Percentiles rank a stretch among this genome's conserved stretches.
phyloP scores from a whole-genome alignment of 2,797 vertebrate genomes.

The Galago senegalensis region DNA sequence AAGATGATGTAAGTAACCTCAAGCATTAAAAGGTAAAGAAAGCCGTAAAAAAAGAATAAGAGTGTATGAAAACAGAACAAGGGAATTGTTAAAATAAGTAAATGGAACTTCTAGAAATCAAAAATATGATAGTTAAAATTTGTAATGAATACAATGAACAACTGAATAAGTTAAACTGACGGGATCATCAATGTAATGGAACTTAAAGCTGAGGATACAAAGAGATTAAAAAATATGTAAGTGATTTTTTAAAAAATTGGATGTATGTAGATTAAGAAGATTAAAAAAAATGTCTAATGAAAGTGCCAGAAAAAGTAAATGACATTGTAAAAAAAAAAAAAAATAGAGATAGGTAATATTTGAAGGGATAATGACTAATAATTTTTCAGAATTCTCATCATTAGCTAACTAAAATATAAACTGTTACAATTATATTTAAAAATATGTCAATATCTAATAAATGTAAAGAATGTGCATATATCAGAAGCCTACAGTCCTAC shows the following conservation, averaged over 20 bases:
- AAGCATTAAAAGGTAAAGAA: background rate
- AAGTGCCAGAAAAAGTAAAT: background rate
- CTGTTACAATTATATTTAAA: background rate
- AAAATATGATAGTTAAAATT: background rate
- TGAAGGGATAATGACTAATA: background rate
- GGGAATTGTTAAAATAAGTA: background rate
- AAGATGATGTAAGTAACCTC: background rate
- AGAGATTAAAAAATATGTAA: background rate
- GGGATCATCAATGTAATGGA: background rate
- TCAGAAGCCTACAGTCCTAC: background rate
- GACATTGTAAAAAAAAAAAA: background rate
- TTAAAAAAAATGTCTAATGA: background rate
- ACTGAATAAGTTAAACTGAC: background rate
- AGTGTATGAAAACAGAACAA: background rate
- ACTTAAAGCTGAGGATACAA: background rate
- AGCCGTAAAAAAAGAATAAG: background rate
- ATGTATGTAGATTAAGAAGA: background rate
- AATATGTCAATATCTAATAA: background rate
- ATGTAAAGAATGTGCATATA: background rate
- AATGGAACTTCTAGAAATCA: background rate
- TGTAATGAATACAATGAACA: background rate
- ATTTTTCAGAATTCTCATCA: conserved; percentile 8
- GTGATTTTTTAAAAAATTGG: background rate
- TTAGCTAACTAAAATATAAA: background rate
- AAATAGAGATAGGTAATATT: background rate